Evolutionary conservation across 2,797 vertebrate genomes (phyloP).

Genomic region (Eospalax fontanierii): DNA sequence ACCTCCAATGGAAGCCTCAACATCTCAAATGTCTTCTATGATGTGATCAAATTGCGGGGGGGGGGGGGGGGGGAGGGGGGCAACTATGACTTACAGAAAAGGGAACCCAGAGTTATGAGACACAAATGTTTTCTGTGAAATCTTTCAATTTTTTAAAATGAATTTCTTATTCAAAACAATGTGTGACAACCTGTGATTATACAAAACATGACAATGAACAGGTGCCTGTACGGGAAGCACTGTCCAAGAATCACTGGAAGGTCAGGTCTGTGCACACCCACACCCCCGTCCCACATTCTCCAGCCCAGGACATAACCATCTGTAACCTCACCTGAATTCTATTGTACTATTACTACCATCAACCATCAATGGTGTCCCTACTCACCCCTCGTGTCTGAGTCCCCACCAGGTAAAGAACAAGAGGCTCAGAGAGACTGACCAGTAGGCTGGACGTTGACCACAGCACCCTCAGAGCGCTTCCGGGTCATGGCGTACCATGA

Average conservation of each 20-base stretch:
- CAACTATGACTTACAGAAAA: not conserved
- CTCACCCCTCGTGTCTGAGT: not conserved
- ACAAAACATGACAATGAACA: not conserved
- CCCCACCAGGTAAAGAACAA: not conserved
- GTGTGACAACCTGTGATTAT: not conserved
- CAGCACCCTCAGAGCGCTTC: constrained; percentile 95
- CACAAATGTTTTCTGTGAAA: not conserved
- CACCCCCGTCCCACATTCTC: no score
- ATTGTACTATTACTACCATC: not conserved
- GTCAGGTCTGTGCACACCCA: no score
- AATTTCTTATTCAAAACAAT: not conserved
- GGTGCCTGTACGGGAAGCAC: no score
- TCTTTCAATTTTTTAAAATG: not conserved
- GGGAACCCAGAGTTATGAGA: not conserved
- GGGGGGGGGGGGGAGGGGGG: accelerated
- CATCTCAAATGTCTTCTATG: not conserved
- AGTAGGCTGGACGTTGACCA: constrained; percentile 95
- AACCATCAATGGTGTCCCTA: not conserved
- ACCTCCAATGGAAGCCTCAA: not conserved
- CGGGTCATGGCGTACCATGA: constrained; percentile 97
- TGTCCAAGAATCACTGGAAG: not conserved
- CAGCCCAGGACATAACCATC: not conserved
- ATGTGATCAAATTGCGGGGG: not conserved
- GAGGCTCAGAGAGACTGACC: constrained; percentile 90
- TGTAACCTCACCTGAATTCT: not conserved